Base-by-base conservation (phyloP, 2,888 invertebrate species). In the Callosobruchus maculatus region DNA sequence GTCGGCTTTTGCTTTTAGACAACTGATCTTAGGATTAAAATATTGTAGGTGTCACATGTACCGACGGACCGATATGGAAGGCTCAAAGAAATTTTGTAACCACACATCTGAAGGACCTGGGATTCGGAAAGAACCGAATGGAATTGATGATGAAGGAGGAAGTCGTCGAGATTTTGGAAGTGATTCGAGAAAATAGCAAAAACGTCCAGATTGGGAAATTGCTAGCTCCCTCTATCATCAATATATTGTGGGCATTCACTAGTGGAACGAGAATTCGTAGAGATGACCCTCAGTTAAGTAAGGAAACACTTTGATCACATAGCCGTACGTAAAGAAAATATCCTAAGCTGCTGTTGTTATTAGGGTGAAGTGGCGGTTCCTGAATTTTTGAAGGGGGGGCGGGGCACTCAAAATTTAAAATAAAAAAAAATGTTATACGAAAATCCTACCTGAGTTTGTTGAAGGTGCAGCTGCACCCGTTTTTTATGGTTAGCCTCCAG, bases 211-310 rank as follows among this genome's bases (percentile, higher is more conserved):
- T 86, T 22, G 82, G 81, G 3, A 80, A 80, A 3, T 81, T 89
- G 75, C 81, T 92, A 72, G 87, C 91, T 0, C 89, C 90, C 2
- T 88, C 89, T 66, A 90, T 92, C 0, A 88, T 93, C 70, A 93
- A 92, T 82, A 90, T 93, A 0, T 84, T 93, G 9, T 93, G 93
- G 93, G 88, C 88, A 20, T 83, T 93, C 30, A 88, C 89, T 2
- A 90, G 91, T 18, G 88, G 89, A 13, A 74, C 70, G 20, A 78
- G 89, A 66, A 88, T 91, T 67, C 79, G 86, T n/a, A 84, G 87
- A 68, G 84, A 86, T 3, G 88, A 90, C 77, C 78, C 84, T 4
- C 84, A 87, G 7, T 79, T 91, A 67, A 79, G 49, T 22, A 22
- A 70, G 70, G 70, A 72, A 67, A 70, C 18, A 13, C 22, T 49